A percentile compares a stretch with the other conserved stretches of the same genome.
Conservation (phyloP, 2,797 vertebrate species). For the Fundulus diaphanus region DNA sequence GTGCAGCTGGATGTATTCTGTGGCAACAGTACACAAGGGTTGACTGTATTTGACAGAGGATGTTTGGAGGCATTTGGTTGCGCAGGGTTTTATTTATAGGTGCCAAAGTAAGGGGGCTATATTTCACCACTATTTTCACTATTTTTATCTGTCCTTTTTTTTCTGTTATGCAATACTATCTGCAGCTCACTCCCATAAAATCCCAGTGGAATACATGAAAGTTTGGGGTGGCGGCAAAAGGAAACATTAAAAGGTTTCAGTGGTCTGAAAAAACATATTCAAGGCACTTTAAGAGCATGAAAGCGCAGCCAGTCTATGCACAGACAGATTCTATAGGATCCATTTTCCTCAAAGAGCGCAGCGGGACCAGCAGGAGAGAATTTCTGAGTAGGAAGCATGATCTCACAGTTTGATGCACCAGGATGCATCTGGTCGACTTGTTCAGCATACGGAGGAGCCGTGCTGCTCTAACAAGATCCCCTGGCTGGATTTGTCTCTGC, state of each 20-base stretch:
- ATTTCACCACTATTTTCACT: too few relatives aligned
- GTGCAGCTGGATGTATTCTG: too few relatives aligned
- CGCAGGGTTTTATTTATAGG: too few relatives aligned
- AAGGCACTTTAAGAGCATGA: background rate
- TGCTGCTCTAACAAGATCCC: conserved; percentile 40
- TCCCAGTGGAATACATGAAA: background rate
- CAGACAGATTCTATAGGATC: background rate
- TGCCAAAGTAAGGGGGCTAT: too few relatives aligned
- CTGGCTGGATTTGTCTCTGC: conserved; percentile 24
- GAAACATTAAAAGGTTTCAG: background rate
- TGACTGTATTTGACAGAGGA: background rate
- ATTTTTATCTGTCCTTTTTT: too few relatives aligned
- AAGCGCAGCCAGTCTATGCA: background rate
- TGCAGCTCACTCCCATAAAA: background rate
- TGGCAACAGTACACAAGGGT: too few relatives aligned
- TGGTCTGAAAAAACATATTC: background rate
- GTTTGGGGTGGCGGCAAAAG: background rate
- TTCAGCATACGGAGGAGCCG: conserved; percentile 16
- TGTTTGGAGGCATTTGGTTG: background rate
- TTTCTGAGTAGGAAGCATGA: conserved; percentile 1
- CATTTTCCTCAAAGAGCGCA: background rate
- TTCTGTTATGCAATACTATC: background rate
- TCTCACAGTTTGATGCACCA: conserved; percentile 26
- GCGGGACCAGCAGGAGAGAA: background rate
- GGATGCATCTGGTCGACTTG: conserved; percentile 27